These are phyloP conservation scores for Triplophysa siluroides DNA, from an alignment of 2,113 vertebrate species.

Conservation along the genomic window DNA sequence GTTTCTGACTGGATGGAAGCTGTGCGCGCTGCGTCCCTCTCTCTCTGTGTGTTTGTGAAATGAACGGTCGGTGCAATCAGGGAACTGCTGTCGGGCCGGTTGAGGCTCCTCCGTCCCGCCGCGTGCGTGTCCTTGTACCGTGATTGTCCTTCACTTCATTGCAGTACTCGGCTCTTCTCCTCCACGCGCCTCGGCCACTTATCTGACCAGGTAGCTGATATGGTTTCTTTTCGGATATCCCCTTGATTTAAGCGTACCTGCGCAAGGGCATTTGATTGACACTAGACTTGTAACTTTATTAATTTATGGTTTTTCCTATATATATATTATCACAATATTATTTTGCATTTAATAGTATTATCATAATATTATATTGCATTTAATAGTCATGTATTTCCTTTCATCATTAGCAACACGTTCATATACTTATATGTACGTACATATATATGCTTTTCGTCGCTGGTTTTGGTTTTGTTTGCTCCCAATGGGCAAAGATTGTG, in stretches of 20 bases:
- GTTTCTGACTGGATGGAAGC: constrained; percentile 14
- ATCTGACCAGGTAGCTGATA: constrained; percentile 45
- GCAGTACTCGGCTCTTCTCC: constrained; percentile 34
- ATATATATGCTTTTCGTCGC: no score
- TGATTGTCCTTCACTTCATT: constrained; percentile 49
- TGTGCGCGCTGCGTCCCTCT: constrained; percentile 7
- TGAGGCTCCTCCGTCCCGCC: constrained; percentile 38
- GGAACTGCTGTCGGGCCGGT: constrained; percentile 28
- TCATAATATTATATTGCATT: no score
- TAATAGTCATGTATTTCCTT: no score
- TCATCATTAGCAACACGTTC: no score
- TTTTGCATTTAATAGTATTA: no score
- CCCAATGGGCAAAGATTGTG: no score
- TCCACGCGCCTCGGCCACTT: constrained; percentile 30
- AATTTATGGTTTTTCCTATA: no score
- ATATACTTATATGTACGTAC: no score
- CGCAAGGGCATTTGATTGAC: constrained; percentile 11
- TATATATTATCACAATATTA: no score
- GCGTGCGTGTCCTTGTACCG: constrained; percentile 50
- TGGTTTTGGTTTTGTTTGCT: no score
- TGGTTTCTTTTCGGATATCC: constrained; percentile 24
- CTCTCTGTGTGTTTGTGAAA: constrained; percentile 41
- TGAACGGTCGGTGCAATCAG: constrained; percentile 43
- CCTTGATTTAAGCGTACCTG: constrained; percentile 5
- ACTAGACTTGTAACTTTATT: neutral